Base-by-base conservation (phyloP, 2,113 vertebrate genomes). In the Oryzias woworae region DNA sequence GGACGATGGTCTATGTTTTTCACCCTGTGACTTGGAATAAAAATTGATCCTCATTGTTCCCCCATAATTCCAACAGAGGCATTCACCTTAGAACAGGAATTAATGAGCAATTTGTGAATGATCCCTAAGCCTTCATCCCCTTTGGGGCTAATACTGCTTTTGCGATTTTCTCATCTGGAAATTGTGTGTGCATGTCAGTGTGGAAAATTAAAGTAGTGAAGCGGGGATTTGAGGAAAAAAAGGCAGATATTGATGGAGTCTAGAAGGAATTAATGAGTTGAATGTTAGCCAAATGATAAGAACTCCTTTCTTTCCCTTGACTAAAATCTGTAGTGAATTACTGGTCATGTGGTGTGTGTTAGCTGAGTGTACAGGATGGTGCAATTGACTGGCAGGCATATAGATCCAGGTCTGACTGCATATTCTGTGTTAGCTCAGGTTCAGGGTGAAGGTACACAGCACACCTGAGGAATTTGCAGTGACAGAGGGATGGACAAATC, bases 91-190 rank as follows among this genome's bases (percentile, higher is more conserved):
- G 62, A 63, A 66, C 14, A 45, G 28, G 72, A 79, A 74, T 81
- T 87, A 87, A 81, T 84, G 74, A 81, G 63, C 59, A 51, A 85
- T 88, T 83, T 78, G 77, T 67, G 49, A 76, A 64, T 63, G 63
- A 87, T 83, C 75, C 72, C 52, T 59, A 46, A 69, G 74, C 69
- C 63, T 76, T 81, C 66, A 82, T 78, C 67, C 49, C 71, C 69
- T 71, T 73, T 77, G 68, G 78, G 69, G 42, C 48, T 61, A 26
- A 69, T 42, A 43, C 51, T 0, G 31, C 66, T 81, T 79, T 58
- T 47, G 53, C 76, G 53, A 71, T 51, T 69, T 70, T 24, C 62
- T 78, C 72, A 72, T 71, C 72, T 69, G 73, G 68, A 77, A 75
- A 68, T 59, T 43, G 3, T 4, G 22, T 42, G 48, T 64, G 57